phyloP scores from a whole-genome alignment of 2,113 vertebrate species.

The Eubucco bourcierii region DNA sequence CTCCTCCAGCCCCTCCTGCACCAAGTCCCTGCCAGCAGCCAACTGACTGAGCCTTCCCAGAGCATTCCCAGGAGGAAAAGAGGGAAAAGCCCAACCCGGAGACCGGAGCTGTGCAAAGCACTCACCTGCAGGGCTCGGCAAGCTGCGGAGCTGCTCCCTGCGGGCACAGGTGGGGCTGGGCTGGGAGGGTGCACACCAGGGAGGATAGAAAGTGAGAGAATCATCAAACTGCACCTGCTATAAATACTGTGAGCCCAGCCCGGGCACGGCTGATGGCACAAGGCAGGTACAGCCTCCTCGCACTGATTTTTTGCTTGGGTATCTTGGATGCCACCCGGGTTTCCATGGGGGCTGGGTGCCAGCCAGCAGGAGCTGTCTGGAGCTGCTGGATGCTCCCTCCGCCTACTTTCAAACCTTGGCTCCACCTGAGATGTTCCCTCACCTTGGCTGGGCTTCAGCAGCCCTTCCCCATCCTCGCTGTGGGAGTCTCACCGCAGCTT shows the following conservation, averaged over 20 bases:
- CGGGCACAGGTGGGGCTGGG: not conserved
- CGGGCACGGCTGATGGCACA: accelerated
- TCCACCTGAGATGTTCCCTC: not conserved
- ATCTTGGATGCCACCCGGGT: not conserved
- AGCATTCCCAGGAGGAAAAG: not conserved
- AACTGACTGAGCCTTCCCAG: not conserved
- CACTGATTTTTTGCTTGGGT: accelerated
- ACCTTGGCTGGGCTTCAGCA: not conserved
- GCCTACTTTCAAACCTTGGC: not conserved
- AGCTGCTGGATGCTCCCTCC: not conserved
- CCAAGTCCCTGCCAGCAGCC: not conserved
- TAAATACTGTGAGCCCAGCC: not conserved
- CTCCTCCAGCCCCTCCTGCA: not conserved
- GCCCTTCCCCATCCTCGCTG: not conserved
- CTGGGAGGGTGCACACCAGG: not conserved
- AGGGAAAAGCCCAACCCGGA: not conserved
- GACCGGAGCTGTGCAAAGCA: not conserved
- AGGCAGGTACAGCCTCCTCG: not conserved
- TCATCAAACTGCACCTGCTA: not conserved
- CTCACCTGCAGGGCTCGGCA: not conserved
- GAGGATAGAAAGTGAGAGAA: not conserved
- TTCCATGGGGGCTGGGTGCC: not conserved
- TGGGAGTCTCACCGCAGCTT: not conserved
- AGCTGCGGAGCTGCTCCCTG: not conserved
- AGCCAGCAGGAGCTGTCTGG: accelerated